Conservation (phyloP, 2,797 vertebrate species). For the Sebastes reedi region DNA sequence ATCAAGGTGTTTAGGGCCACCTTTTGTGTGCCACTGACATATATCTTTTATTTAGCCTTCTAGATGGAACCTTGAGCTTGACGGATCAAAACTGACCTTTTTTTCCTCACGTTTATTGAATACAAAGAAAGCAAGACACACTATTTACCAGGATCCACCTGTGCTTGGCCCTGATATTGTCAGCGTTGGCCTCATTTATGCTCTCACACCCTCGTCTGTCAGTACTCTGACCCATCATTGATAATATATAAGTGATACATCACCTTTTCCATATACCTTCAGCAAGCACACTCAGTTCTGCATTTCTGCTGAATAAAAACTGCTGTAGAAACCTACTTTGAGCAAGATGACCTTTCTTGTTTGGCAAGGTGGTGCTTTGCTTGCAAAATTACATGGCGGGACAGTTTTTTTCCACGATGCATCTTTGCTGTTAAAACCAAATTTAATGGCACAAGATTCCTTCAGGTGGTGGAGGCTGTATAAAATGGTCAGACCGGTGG, state of each 20-base stretch:
- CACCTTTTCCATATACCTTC: slow-evolving; percentile 3
- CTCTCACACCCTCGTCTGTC: background rate
- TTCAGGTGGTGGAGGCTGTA: background rate
- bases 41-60: slow-evolving; percentile 37
- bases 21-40: slow-evolving; percentile 12
- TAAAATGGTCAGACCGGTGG: background rate
- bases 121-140: background rate
- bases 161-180: slow-evolving; percentile 6
- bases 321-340: slow-evolving; percentile 23
- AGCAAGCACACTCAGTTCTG: slow-evolving; percentile 26
- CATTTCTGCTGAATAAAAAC: slow-evolving; percentile 30
- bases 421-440: slow-evolving; percentile 26
- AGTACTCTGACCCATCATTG: background rate
- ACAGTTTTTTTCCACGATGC: background rate
- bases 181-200: background rate
- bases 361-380: slow-evolving; percentile 42
- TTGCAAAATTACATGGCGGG: slow-evolving; percentile 17
- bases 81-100: slow-evolving; percentile 8
- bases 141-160: background rate
- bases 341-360: slow-evolving; percentile 45
- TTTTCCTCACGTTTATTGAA: slow-evolving; percentile 3
- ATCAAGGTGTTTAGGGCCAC: slow-evolving; percentile 47
- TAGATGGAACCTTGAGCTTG: background rate
- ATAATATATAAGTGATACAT: background rate
- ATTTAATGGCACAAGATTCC: slow-evolving; percentile 9